Conservation (phyloP, 1,140 invertebrate genomes). For the Rhysida immarginata region DNA sequence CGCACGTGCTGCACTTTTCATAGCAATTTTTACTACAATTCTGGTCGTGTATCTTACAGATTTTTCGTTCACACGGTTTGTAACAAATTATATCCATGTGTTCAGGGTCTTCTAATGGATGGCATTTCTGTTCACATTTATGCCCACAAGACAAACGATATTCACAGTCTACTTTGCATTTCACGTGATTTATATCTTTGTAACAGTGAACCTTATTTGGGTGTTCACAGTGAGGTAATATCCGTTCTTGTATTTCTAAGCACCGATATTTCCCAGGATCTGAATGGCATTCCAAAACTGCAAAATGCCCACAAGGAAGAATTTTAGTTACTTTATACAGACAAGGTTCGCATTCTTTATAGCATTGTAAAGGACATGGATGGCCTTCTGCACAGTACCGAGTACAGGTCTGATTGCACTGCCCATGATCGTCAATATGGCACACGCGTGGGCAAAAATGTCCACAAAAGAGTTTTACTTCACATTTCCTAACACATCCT, state of each 20-base stretch:
- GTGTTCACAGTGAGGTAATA: not conserved
- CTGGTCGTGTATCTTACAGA: constrained; percentile 12
- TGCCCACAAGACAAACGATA: constrained; percentile 15
- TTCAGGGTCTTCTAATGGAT: constrained; percentile 13
- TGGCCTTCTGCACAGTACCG: no score
- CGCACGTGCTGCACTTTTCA: constrained; percentile 15
- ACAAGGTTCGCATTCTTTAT: no score
- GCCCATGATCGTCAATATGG: not conserved
- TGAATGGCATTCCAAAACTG: not conserved
- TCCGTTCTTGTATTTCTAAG: not conserved
- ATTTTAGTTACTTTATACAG: no score
- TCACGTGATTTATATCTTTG: not conserved
- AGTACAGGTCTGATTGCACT: no score
- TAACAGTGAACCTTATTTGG: not conserved
- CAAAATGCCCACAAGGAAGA: not conserved
- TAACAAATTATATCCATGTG: not conserved
- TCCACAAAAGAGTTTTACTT: constrained; percentile 15
- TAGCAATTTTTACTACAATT: constrained; percentile 8
- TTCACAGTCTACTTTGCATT: constrained; percentile 6
- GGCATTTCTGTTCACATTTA: constrained; percentile 13
- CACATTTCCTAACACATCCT: constrained; percentile 27
- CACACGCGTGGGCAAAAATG: constrained; percentile 15
- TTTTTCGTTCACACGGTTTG: constrained; percentile 5
- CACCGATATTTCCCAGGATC: not conserved
- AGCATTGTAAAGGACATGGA: no score